phyloP scores from a whole-genome alignment of 2,797 vertebrate species.

The Epinephelus coioides region DNA sequence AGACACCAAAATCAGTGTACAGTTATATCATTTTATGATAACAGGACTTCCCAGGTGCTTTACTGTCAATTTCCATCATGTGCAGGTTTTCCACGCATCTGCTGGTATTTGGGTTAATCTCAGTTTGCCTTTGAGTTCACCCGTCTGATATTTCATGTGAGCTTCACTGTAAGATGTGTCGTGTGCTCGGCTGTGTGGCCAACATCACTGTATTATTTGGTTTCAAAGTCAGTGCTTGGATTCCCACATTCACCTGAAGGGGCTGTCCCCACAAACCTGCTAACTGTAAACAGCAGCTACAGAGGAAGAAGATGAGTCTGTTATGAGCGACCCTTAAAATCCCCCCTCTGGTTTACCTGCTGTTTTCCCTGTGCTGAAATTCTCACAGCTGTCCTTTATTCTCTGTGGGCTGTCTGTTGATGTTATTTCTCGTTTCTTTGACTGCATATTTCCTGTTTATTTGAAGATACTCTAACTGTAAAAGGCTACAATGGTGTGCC shows the following conservation, averaged over 20 bases:
- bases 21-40: neutral
- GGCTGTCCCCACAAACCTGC: slow-evolving; percentile 17
- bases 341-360: neutral
- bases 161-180: neutral
- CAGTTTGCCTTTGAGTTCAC: neutral
- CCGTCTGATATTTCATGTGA: neutral
- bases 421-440: neutral
- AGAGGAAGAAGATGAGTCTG: neutral
- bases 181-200: neutral
- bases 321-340: slow-evolving; percentile 32
- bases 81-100: neutral
- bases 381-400: neutral
- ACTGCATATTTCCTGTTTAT: too few species aligned
- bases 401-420: neutral
- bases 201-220: neutral
- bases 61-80: neutral
- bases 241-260: slow-evolving; percentile 10
- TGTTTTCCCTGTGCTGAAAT: neutral
- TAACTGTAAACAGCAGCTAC: slow-evolving; percentile 18
- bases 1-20: neutral
- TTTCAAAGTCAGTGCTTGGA: slow-evolving; percentile 18
- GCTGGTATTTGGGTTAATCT: neutral
- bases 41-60: neutral
- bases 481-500: too few species aligned
- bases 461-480: too few species aligned